Evolutionary conservation across 2,888 invertebrate species (phyloP), one percentile per base, ranked within the genome.

Genomic region (Zeuzera pyrina): DNA sequence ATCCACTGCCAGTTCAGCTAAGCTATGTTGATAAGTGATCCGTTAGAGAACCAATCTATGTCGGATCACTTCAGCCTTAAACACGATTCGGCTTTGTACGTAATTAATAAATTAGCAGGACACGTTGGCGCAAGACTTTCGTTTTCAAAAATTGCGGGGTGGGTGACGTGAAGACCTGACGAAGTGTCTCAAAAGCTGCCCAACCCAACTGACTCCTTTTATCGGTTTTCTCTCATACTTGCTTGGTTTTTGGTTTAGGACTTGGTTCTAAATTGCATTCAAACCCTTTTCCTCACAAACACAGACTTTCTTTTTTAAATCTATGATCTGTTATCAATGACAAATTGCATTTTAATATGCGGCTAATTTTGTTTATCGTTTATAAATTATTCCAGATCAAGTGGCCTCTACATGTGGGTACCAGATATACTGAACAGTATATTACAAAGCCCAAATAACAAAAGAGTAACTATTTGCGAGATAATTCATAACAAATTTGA

Each of bases 391-490:
- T 60, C 3, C 55, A 86, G 86, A 10, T 77, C 85, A 0, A 84
- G 85, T 29, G 85, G 86, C 2, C 50, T 87, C 1, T 83, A 85
- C 50, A 76, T 87, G 52, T 87, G 87, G 87, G 85, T 86, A 21
- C 87, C 87, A 1, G 85, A 87, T 41, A 85, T 87, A 27, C 49
- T 87, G 25, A 87, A 87, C 58, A 78, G 64, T 30, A 76, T 87
- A 41, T 43, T 81, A 11, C 57, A 52, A 31, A 72, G 60, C 39
- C 57, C 59, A 3, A 57, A 59, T 27, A 54, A 54, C 3, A 37
- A 52, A n/a, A 68, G 61, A 15, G 53, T 65, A 16, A 69, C 66
- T 1, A 79, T 83, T 34, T 83, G 81, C 36, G 63, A 74, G 34
- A 77, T 83, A 10, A 74, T 83, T 12, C 61, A 58, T 24, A 62